Evolutionary conservation across 1,140 invertebrate genomes (phyloP).

Genomic region (Scaptomyza hsui): DNA sequence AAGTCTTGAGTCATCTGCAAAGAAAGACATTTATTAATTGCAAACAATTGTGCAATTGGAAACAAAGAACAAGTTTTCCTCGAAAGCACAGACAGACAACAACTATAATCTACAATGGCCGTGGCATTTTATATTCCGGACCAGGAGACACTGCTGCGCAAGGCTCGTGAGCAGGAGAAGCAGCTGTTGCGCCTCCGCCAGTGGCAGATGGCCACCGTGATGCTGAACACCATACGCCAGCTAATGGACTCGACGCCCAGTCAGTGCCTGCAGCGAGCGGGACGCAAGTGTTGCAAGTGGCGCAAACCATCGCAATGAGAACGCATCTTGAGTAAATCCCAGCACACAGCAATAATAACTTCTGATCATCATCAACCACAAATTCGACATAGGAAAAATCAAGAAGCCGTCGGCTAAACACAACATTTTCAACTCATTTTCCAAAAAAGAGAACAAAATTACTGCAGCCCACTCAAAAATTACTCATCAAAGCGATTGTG

Average conservation of each 20-base stretch:
- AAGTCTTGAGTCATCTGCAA: slow-evolving; percentile 71
- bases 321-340: slow-evolving; percentile 37
- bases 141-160: slow-evolving; percentile 66
- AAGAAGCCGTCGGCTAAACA: no score
- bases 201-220: slow-evolving; percentile 70
- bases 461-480: slow-evolving; percentile 42
- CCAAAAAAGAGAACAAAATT: slow-evolving; percentile 24
- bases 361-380: no score
- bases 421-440: slow-evolving; percentile 29
- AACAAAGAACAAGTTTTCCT: slow-evolving; percentile 49
- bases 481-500: slow-evolving; percentile 84
- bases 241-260: slow-evolving; percentile 51
- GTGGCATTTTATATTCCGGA: slow-evolving; percentile 78
- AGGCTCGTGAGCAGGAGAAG: slow-evolving; percentile 70
- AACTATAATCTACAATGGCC: slow-evolving; percentile 60
- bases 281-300: slow-evolving; percentile 67
- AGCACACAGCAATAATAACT: slow-evolving; percentile 22
- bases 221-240: slow-evolving; percentile 65
- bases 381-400: neutral
- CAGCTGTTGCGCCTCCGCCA: slow-evolving; percentile 69
- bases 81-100: slow-evolving; percentile 22
- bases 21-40: slow-evolving; percentile 40
- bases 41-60: slow-evolving; percentile 72
- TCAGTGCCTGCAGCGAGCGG: slow-evolving; percentile 53
- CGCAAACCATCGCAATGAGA: slow-evolving; percentile 70